Conservation (phyloP, 2,888 invertebrate genomes). For the Ametastegia equiseti region DNA sequence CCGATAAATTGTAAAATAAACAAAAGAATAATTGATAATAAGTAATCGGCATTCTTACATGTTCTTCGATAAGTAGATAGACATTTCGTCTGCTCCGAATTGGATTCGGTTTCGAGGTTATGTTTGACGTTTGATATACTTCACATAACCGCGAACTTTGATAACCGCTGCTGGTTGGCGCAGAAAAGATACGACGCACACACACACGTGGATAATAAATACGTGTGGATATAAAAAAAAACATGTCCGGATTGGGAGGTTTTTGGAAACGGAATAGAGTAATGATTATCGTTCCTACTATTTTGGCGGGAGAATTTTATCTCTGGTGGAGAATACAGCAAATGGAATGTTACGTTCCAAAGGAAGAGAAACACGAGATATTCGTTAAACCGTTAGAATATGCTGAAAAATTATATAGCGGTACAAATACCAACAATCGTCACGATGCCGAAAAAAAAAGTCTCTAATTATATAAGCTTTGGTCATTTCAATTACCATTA, state of each 20-base stretch:
- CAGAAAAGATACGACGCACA: no score
- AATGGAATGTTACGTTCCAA: not conserved
- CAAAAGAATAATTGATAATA: no score
- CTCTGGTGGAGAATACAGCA: slow-evolving; percentile 3
- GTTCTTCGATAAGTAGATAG: not conserved
- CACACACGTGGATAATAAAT: no score
- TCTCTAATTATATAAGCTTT: not conserved
- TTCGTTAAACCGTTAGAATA: not conserved
- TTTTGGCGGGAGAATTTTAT: slow-evolving; percentile 33
- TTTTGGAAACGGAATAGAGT: not conserved
- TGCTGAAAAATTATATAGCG: not conserved
- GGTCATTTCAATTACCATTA: not conserved
- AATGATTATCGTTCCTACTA: not conserved
- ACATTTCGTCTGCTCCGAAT: not conserved
- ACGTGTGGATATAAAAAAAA: not conserved
- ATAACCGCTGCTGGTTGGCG: no score
- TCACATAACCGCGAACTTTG: no score
- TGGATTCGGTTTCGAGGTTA: not conserved
- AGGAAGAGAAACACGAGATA: not conserved
- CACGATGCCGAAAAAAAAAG: not conserved
- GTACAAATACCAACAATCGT: not conserved
- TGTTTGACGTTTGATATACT: not conserved
- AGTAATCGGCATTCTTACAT: no score
- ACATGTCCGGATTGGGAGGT: not conserved
- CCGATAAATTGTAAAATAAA: no score